These are phyloP conservation scores for Cataglyphis albicans DNA, from an alignment of 2,888 invertebrate species.

Conservation along the genomic window DNA sequence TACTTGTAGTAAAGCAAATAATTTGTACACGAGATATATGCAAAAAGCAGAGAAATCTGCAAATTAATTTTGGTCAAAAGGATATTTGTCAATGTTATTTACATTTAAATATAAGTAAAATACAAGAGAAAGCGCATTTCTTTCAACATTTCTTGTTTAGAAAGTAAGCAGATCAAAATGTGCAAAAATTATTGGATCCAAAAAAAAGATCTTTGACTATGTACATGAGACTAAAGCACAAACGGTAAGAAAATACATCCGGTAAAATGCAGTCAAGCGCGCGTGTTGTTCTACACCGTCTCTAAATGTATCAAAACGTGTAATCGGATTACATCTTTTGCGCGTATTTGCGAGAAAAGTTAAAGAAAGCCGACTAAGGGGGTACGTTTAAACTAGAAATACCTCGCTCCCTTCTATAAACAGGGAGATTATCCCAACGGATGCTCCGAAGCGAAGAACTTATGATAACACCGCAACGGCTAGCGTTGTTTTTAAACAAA, in stretches of 20 bases:
- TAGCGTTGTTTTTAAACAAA: slow-evolving; percentile 49
- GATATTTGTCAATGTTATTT: not conserved
- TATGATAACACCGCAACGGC: slow-evolving; percentile 44
- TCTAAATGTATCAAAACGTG: slow-evolving; percentile 48
- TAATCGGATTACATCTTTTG: slow-evolving; percentile 51
- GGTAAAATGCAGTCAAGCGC: slow-evolving; percentile 36
- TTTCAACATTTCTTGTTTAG: not conserved
- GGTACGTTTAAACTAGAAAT: slow-evolving; percentile 41
- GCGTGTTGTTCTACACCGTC: slow-evolving; percentile 33
- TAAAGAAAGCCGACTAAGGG: slow-evolving; percentile 30
- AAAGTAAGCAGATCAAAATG: not conserved
- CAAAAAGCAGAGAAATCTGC: not conserved
- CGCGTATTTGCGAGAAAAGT: slow-evolving; percentile 43
- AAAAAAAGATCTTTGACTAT: slow-evolving; percentile 18
- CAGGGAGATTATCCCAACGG: slow-evolving; percentile 43
- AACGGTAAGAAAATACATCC: slow-evolving; percentile 33
- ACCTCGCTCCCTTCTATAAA: slow-evolving; percentile 51
- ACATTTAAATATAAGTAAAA: not conserved
- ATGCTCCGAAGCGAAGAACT: slow-evolving; percentile 31
- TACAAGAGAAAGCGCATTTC: not conserved
- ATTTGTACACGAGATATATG: not conserved
- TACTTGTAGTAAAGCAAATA: not conserved
- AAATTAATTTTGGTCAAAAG: not conserved
- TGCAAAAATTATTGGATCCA: not conserved
- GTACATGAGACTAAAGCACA: slow-evolving; percentile 12